These are phyloP conservation scores for Exephanes ischioxanthus DNA, from an alignment of 2,888 invertebrate genomes.

Conservation along the genomic window DNA sequence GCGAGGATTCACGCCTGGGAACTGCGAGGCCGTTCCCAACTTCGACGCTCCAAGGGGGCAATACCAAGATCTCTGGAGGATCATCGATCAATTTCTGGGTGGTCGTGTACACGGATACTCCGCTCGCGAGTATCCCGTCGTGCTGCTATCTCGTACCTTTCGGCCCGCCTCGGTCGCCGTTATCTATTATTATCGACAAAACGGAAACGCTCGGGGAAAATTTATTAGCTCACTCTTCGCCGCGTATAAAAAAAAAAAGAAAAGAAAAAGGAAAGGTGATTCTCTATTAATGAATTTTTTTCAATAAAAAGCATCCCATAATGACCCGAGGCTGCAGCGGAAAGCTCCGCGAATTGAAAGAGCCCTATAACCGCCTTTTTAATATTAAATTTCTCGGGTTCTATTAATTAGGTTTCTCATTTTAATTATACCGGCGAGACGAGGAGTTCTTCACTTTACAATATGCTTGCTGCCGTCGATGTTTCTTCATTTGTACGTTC, in stretches of 20 bases:
- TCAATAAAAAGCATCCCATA: constrained; percentile 22
- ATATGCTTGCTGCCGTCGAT: constrained; percentile 17
- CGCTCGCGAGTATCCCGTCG: constrained; percentile 30
- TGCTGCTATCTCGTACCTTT: neutral
- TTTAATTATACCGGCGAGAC: constrained; percentile 23
- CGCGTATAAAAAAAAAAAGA: neutral
- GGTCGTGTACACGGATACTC: constrained; percentile 43
- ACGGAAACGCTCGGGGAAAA: constrained; percentile 22
- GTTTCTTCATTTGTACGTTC: constrained; percentile 23
- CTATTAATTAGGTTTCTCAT: constrained; percentile 47
- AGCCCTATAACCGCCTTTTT: constrained; percentile 1
- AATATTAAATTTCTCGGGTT: constrained; percentile 37
- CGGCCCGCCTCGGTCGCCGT: constrained; percentile 9
- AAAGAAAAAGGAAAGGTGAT: neutral
- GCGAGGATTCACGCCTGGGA: constrained; percentile 64
- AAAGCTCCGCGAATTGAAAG: constrained; percentile 7
- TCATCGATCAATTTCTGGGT: constrained; percentile 62
- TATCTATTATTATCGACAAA: constrained; percentile 44
- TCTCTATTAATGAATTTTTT: constrained; percentile 16
- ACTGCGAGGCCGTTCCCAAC: constrained; percentile 29
- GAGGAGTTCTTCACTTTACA: constrained; percentile 30
- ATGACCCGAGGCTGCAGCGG: constrained; percentile 10
- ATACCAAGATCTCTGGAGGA: constrained; percentile 59
- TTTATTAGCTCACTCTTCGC: constrained; percentile 13
- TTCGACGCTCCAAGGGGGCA: constrained; percentile 47